phyloP scores from a whole-genome alignment of 1,140 invertebrate genomes.

The Pseudobourletiella spinata region DNA sequence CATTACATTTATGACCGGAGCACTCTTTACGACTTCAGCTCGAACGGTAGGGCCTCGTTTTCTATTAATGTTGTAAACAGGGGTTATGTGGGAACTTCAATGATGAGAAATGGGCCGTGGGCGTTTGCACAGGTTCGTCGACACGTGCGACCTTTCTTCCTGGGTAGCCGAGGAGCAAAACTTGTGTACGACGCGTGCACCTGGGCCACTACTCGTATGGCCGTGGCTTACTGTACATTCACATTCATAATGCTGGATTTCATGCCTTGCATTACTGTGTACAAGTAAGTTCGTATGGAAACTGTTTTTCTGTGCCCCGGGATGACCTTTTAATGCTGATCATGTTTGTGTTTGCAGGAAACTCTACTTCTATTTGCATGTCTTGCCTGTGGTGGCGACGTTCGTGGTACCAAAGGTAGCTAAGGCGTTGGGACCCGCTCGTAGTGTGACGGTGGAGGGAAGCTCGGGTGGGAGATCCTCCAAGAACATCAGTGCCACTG shows the following conservation, averaged over 20 bases:
- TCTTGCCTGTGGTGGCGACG: slow-evolving; percentile 47
- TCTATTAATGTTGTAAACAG: not conserved
- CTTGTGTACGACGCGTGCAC: slow-evolving; percentile 68
- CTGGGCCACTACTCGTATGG: slow-evolving; percentile 64
- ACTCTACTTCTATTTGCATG: slow-evolving; percentile 51
- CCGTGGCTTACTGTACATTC: slow-evolving; percentile 76
- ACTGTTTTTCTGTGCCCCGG: no score
- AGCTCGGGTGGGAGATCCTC: not conserved
- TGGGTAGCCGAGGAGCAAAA: slow-evolving; percentile 51
- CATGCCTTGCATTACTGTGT: slow-evolving; percentile 53
- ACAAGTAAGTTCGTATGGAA: slow-evolving; percentile 38
- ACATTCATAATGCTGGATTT: slow-evolving; percentile 84
- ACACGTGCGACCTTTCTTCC: slow-evolving; percentile 65
- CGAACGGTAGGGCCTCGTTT: slow-evolving; percentile 60
- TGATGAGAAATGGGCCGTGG: not conserved
- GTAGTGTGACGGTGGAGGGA: no score
- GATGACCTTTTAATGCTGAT: no score
- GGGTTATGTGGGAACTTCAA: not conserved
- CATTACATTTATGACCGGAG: slow-evolving; percentile 80
- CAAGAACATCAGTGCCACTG: not conserved
- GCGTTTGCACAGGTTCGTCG: slow-evolving; percentile 54
- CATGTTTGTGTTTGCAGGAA: slow-evolving; percentile 43
- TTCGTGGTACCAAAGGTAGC: slow-evolving; percentile 44
- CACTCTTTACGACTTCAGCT: slow-evolving; percentile 73
- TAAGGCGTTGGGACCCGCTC: no score